Conservation (phyloP, 2,797 vertebrate genomes). For the Anniella stebbinsi region DNA sequence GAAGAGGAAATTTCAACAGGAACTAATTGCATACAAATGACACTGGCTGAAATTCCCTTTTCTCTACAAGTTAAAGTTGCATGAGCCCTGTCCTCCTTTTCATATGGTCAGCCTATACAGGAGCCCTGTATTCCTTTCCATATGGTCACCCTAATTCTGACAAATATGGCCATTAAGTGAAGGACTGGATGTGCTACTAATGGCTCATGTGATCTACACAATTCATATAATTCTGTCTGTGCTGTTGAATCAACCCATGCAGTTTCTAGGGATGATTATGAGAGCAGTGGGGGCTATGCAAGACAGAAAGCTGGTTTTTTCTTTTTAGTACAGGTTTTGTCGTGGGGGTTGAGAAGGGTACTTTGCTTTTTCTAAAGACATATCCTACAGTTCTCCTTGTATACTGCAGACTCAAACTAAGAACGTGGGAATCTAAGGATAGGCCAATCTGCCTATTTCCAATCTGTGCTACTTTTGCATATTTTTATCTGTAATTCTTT, state of each 20-base stretch:
- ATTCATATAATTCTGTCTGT: background rate
- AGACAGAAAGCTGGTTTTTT: background rate
- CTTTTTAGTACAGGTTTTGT: background rate
- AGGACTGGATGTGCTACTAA: too few relatives aligned
- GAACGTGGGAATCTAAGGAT: background rate
- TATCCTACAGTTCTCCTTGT: background rate
- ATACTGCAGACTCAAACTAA: background rate
- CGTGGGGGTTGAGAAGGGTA: background rate
- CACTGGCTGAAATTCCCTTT: too few relatives aligned
- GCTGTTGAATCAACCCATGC: background rate
- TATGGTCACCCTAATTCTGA: too few relatives aligned
- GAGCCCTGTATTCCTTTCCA: too few relatives aligned
- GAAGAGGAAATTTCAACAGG: too few relatives aligned
- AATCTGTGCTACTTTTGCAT: too few relatives aligned
- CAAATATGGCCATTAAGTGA: background rate
- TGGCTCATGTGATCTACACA: background rate
- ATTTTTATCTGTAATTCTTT: too few relatives aligned
- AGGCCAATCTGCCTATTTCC: too few relatives aligned
- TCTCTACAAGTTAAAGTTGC: too few relatives aligned
- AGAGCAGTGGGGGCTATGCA: background rate
- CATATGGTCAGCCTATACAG: too few relatives aligned
- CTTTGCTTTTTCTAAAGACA: background rate
- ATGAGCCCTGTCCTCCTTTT: too few relatives aligned
- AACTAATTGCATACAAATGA: too few relatives aligned
- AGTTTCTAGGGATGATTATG: background rate